Percentiles rank a stretch among this genome's conserved stretches.
phyloP scores from a whole-genome alignment of 2,888 invertebrate genomes.

The Coenonympha glycerion region DNA sequence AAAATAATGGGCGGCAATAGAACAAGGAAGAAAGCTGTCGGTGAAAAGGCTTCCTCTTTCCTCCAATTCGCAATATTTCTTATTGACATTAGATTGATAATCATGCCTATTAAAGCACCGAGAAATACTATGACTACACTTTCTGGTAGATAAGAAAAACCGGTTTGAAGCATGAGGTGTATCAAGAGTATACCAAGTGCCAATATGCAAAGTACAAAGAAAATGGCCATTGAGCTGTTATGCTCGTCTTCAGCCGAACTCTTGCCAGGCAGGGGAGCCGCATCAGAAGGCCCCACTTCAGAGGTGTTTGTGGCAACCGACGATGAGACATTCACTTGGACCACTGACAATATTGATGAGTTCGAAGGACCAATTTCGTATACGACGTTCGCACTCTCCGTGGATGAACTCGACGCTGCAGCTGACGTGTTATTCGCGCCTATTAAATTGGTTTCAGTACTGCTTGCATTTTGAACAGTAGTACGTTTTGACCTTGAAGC shows the following conservation, averaged over 20 bases:
- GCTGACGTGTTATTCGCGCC: constrained; percentile 33
- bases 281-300: constrained; percentile 80
- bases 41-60: constrained; percentile 98
- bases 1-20: constrained; percentile 98
- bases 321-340: constrained; percentile 53
- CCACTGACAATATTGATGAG: constrained; percentile 48
- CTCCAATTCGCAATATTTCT: constrained; percentile 95
- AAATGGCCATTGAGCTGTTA: constrained; percentile 97
- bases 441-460: constrained; percentile 39
- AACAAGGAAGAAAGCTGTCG: constrained; percentile 97
- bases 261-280: constrained; percentile 88
- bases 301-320: constrained; percentile 51
- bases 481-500: constrained; percentile 51
- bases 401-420: constrained; percentile 39
- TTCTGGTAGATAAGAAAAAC: constrained; percentile 97
- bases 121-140: constrained; percentile 97
- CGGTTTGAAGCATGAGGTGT: constrained; percentile 95
- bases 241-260: constrained; percentile 97
- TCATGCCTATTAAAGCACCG: constrained; percentile 93
- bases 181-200: constrained; percentile 95
- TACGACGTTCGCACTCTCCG: constrained; percentile 46
- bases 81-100: constrained; percentile 91
- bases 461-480: constrained; percentile 33
- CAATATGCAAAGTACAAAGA: constrained; percentile 96
- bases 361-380: constrained; percentile 57